Conservation (phyloP, 2,113 vertebrate genomes). For the Mesitornis unicolor region DNA sequence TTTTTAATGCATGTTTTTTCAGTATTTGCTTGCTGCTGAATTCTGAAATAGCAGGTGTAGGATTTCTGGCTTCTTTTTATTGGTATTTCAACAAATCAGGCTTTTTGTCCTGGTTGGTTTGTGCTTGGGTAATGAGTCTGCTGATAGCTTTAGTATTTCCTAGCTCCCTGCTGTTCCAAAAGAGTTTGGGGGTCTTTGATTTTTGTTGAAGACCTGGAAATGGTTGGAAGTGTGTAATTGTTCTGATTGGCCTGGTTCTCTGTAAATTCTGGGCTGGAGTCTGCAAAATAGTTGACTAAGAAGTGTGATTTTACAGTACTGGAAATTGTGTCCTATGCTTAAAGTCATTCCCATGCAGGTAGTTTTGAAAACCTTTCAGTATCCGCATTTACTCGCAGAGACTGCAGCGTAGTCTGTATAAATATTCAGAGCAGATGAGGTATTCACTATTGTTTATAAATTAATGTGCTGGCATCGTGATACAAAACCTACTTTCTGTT, state of each 20-base stretch:
- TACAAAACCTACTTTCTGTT: not conserved
- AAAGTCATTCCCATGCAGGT: not conserved
- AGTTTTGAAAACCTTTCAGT: not conserved
- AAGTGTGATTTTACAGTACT: not conserved
- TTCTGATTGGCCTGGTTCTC: not conserved
- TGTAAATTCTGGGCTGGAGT: not conserved
- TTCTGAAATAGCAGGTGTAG: not conserved
- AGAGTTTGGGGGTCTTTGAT: not conserved
- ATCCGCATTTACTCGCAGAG: not conserved
- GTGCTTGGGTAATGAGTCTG: not conserved
- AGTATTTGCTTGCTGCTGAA: not conserved
- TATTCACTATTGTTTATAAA: not conserved
- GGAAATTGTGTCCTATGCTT: not conserved
- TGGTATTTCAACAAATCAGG: not conserved
- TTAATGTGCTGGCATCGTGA: not conserved
- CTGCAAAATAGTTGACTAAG: not conserved
- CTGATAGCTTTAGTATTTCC: not conserved
- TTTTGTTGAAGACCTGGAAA: not conserved
- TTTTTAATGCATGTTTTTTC: not conserved
- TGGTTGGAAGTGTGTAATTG: not conserved
- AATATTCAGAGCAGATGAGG: not conserved
- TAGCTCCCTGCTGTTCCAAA: not conserved
- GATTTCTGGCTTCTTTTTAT: not conserved
- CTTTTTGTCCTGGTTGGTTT: not conserved
- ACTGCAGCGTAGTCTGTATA: not conserved